A percentile compares a stretch with the other conserved stretches of the same genome.
Evolutionary conservation across 2,113 vertebrate genomes (phyloP).

Genomic region (Gallinago media): DNA sequence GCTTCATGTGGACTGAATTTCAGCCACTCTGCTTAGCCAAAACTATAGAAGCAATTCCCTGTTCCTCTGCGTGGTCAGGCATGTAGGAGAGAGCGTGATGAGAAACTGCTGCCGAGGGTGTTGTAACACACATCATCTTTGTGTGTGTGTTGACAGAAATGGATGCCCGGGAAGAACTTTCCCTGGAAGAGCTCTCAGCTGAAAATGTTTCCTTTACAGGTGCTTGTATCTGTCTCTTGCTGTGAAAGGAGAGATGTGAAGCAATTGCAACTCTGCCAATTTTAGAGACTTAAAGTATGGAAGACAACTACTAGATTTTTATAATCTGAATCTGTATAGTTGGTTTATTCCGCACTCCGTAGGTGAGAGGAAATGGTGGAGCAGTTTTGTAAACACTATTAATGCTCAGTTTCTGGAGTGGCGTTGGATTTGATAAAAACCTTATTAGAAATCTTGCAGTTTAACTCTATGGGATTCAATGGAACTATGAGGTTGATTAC

Average conservation of each 20-base stretch:
- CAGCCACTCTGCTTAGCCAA: neutral
- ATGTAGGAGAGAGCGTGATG: neutral
- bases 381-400: neutral
- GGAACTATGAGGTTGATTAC: neutral
- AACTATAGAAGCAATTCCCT: neutral
- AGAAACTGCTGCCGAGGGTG: neutral
- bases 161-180: neutral
- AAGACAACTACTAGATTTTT: neutral
- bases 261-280: neutral
- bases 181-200: neutral
- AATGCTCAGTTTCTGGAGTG: neutral
- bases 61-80: neutral
- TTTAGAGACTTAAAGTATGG: neutral
- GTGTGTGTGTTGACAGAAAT: neutral
- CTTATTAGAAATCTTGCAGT: neutral
- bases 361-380: neutral
- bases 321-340: neutral
- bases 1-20: neutral
- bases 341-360: neutral
- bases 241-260: neutral
- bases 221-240: neutral
- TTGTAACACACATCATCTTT: neutral
- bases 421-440: conserved; percentile 1
- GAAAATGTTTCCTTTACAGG: neutral
- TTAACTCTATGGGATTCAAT: neutral